phyloP scores from a whole-genome alignment of 2,113 vertebrate species.

The cat (Felis catus) region DNA sequence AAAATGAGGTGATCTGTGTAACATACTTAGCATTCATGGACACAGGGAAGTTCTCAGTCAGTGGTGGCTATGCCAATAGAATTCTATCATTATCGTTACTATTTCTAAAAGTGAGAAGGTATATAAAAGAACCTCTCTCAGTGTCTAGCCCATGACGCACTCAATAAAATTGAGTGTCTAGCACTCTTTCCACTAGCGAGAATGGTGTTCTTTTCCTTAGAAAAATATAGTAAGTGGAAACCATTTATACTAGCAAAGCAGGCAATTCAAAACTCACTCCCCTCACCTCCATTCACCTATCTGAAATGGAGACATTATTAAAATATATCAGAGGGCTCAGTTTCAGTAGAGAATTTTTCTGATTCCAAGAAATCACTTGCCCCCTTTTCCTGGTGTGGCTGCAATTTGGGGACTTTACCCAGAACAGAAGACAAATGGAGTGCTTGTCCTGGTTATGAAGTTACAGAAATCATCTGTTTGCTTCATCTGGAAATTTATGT shows the following conservation, averaged over 20 bases:
- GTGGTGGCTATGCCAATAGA: not conserved
- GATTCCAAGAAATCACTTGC: constrained; percentile 38
- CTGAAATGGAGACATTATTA: constrained; percentile 42
- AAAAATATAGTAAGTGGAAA: not conserved
- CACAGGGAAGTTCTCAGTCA: not conserved
- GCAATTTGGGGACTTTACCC: constrained; percentile 9
- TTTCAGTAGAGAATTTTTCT: not conserved
- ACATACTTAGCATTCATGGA: not conserved
- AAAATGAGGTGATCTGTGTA: not conserved
- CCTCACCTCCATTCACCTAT: not conserved
- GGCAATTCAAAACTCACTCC: not conserved
- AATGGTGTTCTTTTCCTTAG: not conserved
- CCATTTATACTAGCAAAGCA: not conserved
- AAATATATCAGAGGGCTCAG: constrained; percentile 25
- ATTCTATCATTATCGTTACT: not conserved
- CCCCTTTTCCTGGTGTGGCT: not conserved
- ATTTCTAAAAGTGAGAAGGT: constrained; percentile 4
- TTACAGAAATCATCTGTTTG: constrained; percentile 61
- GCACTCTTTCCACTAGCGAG: not conserved
- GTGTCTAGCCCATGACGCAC: not conserved
- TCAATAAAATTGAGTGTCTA: not conserved
- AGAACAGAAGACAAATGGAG: constrained; percentile 10
- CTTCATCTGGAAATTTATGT: constrained; percentile 67
- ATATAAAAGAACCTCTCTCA: not conserved
- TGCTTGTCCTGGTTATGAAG: not conserved